A percentile compares a stretch with the other conserved stretches of the same genome.
phyloP scores from a whole-genome alignment of 2,113 vertebrate genomes.

The Artemisiospiza belli region DNA sequence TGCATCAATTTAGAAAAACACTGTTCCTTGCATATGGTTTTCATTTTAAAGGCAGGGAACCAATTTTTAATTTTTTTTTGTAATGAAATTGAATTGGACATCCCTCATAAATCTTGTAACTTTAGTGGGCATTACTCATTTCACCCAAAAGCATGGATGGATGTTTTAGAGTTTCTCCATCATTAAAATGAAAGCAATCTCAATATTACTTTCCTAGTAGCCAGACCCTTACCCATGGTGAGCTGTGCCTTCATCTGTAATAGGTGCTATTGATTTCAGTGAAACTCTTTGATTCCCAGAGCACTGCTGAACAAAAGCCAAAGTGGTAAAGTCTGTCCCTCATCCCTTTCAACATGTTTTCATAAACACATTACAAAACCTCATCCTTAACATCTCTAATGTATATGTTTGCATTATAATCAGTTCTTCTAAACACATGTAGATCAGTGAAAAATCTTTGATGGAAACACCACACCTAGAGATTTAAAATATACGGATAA shows the following conservation, averaged over 20 bases:
- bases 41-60: slow-evolving; percentile 70
- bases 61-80: slow-evolving; percentile 55
- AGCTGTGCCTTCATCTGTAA: slow-evolving; percentile 5
- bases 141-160: slow-evolving; percentile 57
- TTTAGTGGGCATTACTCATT: slow-evolving; percentile 70
- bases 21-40: slow-evolving; percentile 69
- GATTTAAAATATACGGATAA: neutral
- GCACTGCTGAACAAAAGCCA: neutral
- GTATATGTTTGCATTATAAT: neutral
- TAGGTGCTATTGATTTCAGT: slow-evolving; percentile 14
- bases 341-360: neutral
- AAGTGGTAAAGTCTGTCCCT: neutral
- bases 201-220: slow-evolving; percentile 18
- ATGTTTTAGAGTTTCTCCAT: slow-evolving; percentile 30
- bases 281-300: neutral
- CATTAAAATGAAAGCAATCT: slow-evolving; percentile 64
- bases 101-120: slow-evolving; percentile 74
- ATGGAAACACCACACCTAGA: neutral
- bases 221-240: neutral
- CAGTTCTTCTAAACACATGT: neutral
- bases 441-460: neutral
- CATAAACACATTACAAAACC: neutral
- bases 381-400: neutral
- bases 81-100: slow-evolving; percentile 74
- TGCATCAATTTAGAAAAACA: slow-evolving; percentile 37